Conservation (phyloP, 2,797 vertebrate genomes). For the Cyclopterus lumpus region DNA sequence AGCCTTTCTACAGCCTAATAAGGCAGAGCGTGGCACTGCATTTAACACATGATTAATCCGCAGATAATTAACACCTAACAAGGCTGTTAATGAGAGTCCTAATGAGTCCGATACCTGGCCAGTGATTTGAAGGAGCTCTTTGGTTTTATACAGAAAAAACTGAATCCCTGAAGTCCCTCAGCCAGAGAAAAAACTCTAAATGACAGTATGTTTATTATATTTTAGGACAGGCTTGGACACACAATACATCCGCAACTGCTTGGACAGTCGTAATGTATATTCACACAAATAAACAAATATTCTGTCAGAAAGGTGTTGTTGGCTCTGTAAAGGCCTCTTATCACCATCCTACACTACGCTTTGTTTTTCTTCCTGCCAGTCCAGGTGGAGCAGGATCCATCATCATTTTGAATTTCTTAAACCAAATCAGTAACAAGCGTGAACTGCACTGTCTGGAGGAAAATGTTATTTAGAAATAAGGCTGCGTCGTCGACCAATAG, state of each 20-base stretch:
- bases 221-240: background rate
- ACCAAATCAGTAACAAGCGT: background rate
- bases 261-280: background rate
- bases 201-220: background rate
- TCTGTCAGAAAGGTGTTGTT: constrained; percentile 10
- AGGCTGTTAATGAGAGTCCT: constrained; percentile 65
- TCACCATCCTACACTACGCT: background rate
- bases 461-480: background rate
- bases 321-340: constrained; percentile 11
- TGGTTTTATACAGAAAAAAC: constrained; percentile 20
- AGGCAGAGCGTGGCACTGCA: constrained; percentile 63
- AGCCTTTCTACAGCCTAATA: constrained; percentile 65
- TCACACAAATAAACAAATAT: constrained; percentile 22
- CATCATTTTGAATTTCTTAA: constrained; percentile 10
- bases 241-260: background rate
- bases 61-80: constrained; percentile 72
- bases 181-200: background rate
- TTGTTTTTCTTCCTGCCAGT: background rate
- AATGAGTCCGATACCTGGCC: constrained; percentile 67
- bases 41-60: constrained; percentile 72
- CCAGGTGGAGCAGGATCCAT: background rate
- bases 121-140: constrained; percentile 43
- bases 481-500: background rate
- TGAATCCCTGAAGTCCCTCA: background rate
- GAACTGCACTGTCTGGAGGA: background rate